Percentiles rank a stretch among this genome's conserved stretches.
phyloP scores from a whole-genome alignment of 2,797 vertebrate genomes.

The Darevskia mixta region DNA sequence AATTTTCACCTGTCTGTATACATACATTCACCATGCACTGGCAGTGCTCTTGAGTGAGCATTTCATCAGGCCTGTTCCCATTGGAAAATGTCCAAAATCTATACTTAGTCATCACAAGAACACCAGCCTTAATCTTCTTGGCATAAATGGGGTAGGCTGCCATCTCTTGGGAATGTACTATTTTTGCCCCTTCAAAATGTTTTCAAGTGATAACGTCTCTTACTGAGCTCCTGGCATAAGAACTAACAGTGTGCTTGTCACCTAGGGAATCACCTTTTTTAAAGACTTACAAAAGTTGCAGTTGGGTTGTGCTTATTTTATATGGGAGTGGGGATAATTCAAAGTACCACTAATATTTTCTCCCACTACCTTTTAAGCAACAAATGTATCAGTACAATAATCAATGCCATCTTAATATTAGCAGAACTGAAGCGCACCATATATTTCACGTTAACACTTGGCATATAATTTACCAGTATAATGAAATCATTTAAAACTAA shows the following conservation, averaged over 20 bases:
- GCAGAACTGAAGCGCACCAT: too few relatives aligned
- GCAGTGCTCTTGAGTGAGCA: constrained; percentile 41
- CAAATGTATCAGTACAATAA: too few relatives aligned
- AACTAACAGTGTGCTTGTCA: constrained; percentile 65
- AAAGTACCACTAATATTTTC: constrained; percentile 54
- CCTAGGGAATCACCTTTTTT: constrained; percentile 56
- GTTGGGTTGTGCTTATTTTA: neutral
- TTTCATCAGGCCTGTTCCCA: constrained; percentile 41
- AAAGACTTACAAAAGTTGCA: constrained; percentile 56
- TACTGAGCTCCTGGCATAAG: constrained; percentile 54
- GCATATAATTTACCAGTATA: too few relatives aligned
- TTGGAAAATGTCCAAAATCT: constrained; percentile 59
- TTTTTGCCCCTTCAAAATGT: constrained; percentile 70
- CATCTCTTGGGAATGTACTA: constrained; percentile 70
- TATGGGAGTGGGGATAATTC: constrained; percentile 56
- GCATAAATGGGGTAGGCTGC: constrained; percentile 62
- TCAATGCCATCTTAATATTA: too few relatives aligned
- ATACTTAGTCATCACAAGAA: constrained; percentile 65
- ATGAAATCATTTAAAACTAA: too few relatives aligned
- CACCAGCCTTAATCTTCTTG: constrained; percentile 68
- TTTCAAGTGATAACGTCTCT: constrained; percentile 74
- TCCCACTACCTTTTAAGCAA: too few relatives aligned
- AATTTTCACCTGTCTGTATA: constrained; percentile 16
- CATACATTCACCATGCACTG: constrained; percentile 15
- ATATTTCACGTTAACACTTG: too few relatives aligned